These are phyloP conservation scores for Hydrotaea diabolus DNA, from an alignment of 2,888 invertebrate genomes.

Conservation along the genomic window DNA sequence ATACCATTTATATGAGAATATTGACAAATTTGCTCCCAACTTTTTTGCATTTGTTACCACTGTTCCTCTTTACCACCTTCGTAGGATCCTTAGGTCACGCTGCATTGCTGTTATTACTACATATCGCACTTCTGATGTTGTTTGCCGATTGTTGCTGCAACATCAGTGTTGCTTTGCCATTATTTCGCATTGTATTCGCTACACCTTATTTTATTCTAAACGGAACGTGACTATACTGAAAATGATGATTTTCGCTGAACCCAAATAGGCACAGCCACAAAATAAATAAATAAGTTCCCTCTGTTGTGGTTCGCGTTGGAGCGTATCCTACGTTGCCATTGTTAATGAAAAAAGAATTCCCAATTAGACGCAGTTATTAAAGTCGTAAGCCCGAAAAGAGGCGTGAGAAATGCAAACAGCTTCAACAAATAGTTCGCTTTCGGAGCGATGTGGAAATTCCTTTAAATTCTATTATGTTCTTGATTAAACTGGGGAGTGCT, in stretches of 20 bases:
- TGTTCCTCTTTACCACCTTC: slow-evolving; percentile 2
- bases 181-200: slow-evolving; percentile 55
- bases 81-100: slow-evolving; percentile 51
- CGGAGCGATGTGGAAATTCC: too few species aligned
- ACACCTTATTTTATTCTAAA: slow-evolving; percentile 65
- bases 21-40: too few species aligned
- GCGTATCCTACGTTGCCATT: slow-evolving; percentile 38
- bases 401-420: slow-evolving; percentile 66
- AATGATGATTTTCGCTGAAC: slow-evolving; percentile 24
- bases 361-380: slow-evolving; percentile 67
- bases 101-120: too few species aligned
- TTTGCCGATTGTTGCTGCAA: background rate
- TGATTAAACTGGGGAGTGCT: background rate
- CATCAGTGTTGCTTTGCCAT: slow-evolving; percentile 31
- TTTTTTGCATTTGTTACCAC: background rate
- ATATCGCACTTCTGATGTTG: too few species aligned
- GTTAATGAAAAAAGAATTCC: slow-evolving; percentile 63
- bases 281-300: slow-evolving; percentile 15
- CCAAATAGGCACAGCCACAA: slow-evolving; percentile 11
- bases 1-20: too few species aligned
- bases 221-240: slow-evolving; percentile 66
- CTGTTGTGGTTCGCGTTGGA: slow-evolving; percentile 9
- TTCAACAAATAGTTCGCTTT: background rate
- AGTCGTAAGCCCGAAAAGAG: slow-evolving; percentile 49
- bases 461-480: too few species aligned